phyloP scores from a whole-genome alignment of 1,140 invertebrate species.

The Lepidotrigona ventralis region DNA sequence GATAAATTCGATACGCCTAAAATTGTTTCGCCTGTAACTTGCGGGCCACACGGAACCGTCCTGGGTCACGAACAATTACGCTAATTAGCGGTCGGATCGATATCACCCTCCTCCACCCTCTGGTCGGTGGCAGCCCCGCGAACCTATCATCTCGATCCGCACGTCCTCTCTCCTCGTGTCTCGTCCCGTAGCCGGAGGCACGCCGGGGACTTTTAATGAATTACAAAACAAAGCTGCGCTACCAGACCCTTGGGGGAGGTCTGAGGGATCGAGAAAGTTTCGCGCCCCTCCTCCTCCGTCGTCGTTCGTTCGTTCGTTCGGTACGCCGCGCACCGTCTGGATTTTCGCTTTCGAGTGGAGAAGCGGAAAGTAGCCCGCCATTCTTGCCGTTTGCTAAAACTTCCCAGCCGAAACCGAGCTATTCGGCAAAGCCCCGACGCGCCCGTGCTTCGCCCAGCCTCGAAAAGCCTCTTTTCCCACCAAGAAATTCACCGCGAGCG shows the following conservation, averaged over 20 bases:
- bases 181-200: not conserved
- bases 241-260: not conserved
- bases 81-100: slow-evolving; percentile 65
- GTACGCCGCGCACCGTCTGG: not conserved
- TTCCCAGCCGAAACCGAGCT: slow-evolving; percentile 42
- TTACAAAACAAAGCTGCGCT: slow-evolving; percentile 61
- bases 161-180: not conserved
- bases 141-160: slow-evolving; percentile 22
- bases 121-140: not conserved
- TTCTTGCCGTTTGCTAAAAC: slow-evolving; percentile 28
- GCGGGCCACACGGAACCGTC: not conserved
- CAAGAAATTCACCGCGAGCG: slow-evolving; percentile 14
- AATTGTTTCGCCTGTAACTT: slow-evolving; percentile 10
- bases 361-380: slow-evolving; percentile 32
- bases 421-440: not conserved
- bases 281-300: not conserved
- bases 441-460: not conserved
- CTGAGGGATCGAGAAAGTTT: slow-evolving; percentile 50
- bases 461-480: slow-evolving; percentile 1
- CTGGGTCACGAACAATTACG: slow-evolving; percentile 60
- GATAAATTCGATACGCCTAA: slow-evolving; percentile 31
- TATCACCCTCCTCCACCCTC: not conserved
- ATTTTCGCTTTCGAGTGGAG: slow-evolving; percentile 44
- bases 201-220: slow-evolving; percentile 63
- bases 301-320: too few species aligned